Evolutionary conservation across 2,113 vertebrate genomes (phyloP).

Genomic region (Nothocercus nigrocapillus): DNA sequence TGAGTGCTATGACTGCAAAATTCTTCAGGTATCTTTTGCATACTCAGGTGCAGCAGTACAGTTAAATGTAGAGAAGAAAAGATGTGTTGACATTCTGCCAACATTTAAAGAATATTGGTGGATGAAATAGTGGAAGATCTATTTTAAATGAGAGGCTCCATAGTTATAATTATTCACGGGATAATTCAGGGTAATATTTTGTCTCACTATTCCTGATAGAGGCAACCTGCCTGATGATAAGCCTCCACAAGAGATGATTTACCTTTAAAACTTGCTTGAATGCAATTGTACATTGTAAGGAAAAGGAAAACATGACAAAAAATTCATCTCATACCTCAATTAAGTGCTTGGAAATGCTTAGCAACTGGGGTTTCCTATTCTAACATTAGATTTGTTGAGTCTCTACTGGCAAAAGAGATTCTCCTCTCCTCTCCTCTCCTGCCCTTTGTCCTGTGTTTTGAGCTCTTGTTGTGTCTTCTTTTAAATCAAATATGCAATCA

Average conservation of each 20-base stretch:
- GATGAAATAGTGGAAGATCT: not conserved
- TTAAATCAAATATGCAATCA: not conserved
- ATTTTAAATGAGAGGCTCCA: not conserved
- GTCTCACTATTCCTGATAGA: not conserved
- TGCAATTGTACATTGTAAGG: not conserved
- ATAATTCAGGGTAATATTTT: not conserved
- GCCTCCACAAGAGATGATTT: not conserved
- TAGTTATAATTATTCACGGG: not conserved
- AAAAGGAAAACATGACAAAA: not conserved
- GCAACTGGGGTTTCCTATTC: not conserved
- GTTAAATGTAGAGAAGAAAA: not conserved
- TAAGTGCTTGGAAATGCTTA: not conserved
- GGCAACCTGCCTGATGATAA: not conserved
- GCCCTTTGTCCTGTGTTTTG: not conserved
- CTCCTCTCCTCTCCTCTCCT: not conserved
- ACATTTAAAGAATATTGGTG: not conserved
- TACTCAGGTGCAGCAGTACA: not conserved
- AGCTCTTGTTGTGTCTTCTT: not conserved
- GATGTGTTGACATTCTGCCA: not conserved
- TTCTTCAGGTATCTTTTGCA: not conserved
- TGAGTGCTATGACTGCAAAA: not conserved
- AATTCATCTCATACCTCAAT: not conserved
- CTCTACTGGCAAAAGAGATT: not conserved
- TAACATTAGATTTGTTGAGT: not conserved
- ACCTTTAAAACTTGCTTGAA: not conserved